phyloP scores from a whole-genome alignment of 2,888 invertebrate species.

The Druceiella hillmani region DNA sequence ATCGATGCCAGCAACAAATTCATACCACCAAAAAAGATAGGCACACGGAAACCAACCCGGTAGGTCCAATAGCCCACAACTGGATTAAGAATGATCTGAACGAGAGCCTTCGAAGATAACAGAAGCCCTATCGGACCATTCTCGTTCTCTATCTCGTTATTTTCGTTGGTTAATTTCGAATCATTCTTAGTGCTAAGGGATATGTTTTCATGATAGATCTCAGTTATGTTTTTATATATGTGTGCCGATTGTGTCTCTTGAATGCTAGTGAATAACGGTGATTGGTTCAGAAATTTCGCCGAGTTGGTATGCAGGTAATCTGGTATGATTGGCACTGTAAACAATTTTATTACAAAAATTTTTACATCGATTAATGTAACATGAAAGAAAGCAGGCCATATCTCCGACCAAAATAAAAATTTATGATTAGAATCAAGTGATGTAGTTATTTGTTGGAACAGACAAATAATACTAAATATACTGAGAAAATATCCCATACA shows the following conservation, averaged over 20 bases:
- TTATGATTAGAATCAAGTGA: too few relatives aligned
- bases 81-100: slow-evolving; percentile 73
- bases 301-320: slow-evolving; percentile 62
- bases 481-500: too few relatives aligned
- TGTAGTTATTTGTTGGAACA: too few relatives aligned
- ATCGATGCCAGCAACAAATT: slow-evolving; percentile 62
- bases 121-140: slow-evolving; percentile 64
- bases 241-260: slow-evolving; percentile 31
- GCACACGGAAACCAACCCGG: slow-evolving; percentile 60
- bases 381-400: too few relatives aligned
- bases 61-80: slow-evolving; percentile 64
- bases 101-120: slow-evolving; percentile 72
- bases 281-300: slow-evolving; percentile 31
- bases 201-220: slow-evolving; percentile 3
- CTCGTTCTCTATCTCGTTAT: slow-evolving; percentile 44
- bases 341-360: slow-evolving; percentile 9
- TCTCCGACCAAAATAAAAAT: too few relatives aligned
- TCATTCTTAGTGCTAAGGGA: too few relatives aligned
- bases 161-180: slow-evolving; percentile 8
- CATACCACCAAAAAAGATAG: slow-evolving; percentile 63
- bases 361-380: too few relatives aligned
- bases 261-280: slow-evolving; percentile 33
- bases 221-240: slow-evolving; percentile 11
- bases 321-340: slow-evolving; percentile 74
- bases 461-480: too few relatives aligned